Evolutionary conservation across 2,797 vertebrate species (phyloP).

Genomic region (Siniperca scherzeri): DNA sequence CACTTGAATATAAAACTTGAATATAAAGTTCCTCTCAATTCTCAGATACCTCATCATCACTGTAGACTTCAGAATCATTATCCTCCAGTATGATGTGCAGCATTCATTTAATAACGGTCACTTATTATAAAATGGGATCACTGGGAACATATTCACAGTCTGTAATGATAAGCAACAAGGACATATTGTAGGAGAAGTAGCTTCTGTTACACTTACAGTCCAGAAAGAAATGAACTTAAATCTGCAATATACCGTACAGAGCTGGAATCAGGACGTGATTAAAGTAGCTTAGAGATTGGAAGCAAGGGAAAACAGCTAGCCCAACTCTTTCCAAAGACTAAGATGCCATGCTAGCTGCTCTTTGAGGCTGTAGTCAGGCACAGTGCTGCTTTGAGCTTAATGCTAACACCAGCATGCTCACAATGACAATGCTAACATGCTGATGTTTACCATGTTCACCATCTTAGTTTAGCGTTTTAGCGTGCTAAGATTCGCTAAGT

Average conservation of each 20-base stretch:
- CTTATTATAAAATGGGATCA: conserved; percentile 4
- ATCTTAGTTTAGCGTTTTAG: neutral
- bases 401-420: too few relatives aligned
- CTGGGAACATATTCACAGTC: neutral
- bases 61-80: neutral
- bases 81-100: neutral
- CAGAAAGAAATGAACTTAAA: too few relatives aligned
- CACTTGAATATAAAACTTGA: conserved; percentile 18
- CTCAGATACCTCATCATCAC: neutral
- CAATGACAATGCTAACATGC: neutral
- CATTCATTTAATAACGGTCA: neutral
- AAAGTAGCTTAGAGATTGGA: neutral
- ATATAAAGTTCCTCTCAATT: neutral
- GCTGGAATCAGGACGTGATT: too few relatives aligned
- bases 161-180: neutral
- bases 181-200: neutral
- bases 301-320: neutral
- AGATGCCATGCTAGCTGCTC: too few relatives aligned
- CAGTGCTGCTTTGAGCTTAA: too few relatives aligned
- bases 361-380: too few relatives aligned
- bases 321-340: neutral
- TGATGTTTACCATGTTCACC: neutral
- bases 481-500: neutral
- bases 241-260: too few relatives aligned
- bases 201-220: too few relatives aligned